Evolutionary conservation across 1,140 invertebrate genomes (phyloP), one percentile per base, ranked within the genome.

Genomic region (Intoshia linei): DNA sequence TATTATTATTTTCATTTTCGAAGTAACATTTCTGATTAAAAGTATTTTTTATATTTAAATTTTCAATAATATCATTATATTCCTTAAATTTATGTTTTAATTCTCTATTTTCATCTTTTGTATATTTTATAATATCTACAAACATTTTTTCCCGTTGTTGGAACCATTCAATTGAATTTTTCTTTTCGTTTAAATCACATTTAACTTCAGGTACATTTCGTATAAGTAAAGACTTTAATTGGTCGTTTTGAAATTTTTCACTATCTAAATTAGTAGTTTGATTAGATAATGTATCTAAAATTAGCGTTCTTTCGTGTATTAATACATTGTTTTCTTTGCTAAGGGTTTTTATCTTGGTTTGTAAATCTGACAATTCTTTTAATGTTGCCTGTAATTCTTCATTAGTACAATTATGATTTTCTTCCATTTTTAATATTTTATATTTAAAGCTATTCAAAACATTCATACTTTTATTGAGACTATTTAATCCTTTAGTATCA

Each of bases 301-400:
- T 61, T 14, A 81, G 69, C 44, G 68, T 66, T 54, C 81, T 81
- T 57, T 84, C 77, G 45, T 79, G 73, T 23, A 67, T 63, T 14
- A 84, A 60, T 40, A 71, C 64, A 45, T 78, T 72, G 54, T 81
- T 81, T 49, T 79, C 74, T 3, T 69, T 64, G 50, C 78, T 74
- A 2, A 79, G 63, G 48, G 79, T 75, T 6, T 67, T 68, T 35
- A 83, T 61, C 52, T 77, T 74, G 19, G 69, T 65, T 54, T 65
- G 76, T 23, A 84, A 59, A 54, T 84, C 78, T 23, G 73, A 71
- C 36, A 84, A 57, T 57, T 84, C 78, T 45, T 81, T 77, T 29
- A 84, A 62, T 0, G 78, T 84, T 0, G 78, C 79, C 59, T 84
- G 77, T 1, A 87, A 61, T 55, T 87, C 79, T 58, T 87, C 78